Percentiles rank a stretch among this genome's conserved stretches.
phyloP scores from a whole-genome alignment of 2,888 invertebrate genomes.

The Ellobium chinense region DNA sequence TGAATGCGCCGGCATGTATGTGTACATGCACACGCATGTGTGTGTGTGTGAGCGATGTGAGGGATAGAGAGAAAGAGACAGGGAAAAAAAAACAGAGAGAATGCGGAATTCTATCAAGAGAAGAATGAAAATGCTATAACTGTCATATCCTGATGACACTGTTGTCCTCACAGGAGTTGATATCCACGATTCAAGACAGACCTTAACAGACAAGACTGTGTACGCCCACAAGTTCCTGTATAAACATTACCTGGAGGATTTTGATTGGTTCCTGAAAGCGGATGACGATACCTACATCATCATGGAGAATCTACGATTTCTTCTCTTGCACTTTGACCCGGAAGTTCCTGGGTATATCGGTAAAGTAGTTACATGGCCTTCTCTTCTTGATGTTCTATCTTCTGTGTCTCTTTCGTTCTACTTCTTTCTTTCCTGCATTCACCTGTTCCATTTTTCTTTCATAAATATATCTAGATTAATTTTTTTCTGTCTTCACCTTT shows the following conservation, averaged over 20 bases:
- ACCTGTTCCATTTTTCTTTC: not conserved
- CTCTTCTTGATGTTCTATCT: too few relatives aligned
- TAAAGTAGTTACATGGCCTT: too few relatives aligned
- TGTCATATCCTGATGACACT: too few relatives aligned
- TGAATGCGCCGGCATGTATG: too few relatives aligned
- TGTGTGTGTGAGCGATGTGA: too few relatives aligned
- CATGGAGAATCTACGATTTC: not conserved
- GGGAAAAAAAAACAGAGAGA: too few relatives aligned
- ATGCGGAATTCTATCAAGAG: too few relatives aligned
- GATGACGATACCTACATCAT: not conserved
- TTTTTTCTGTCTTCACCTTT: not conserved
- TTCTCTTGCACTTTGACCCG: not conserved
- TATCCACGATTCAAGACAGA: not conserved
- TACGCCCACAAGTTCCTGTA: not conserved
- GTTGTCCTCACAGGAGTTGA: too few relatives aligned
- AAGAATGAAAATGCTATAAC: too few relatives aligned
- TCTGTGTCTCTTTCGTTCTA: not conserved
- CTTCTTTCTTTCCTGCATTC: not conserved
- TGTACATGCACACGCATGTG: too few relatives aligned
- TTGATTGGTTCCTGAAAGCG: constrained; percentile 6
- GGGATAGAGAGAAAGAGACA: too few relatives aligned
- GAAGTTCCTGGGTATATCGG: not conserved
- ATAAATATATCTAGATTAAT: too few relatives aligned
- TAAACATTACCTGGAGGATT: not conserved
- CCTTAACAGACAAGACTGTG: constrained; percentile 7